Evolutionary conservation across 2,888 invertebrate species (phyloP), one percentile per base, ranked within the genome.

Genomic region (Eutolmus rufibarbis): DNA sequence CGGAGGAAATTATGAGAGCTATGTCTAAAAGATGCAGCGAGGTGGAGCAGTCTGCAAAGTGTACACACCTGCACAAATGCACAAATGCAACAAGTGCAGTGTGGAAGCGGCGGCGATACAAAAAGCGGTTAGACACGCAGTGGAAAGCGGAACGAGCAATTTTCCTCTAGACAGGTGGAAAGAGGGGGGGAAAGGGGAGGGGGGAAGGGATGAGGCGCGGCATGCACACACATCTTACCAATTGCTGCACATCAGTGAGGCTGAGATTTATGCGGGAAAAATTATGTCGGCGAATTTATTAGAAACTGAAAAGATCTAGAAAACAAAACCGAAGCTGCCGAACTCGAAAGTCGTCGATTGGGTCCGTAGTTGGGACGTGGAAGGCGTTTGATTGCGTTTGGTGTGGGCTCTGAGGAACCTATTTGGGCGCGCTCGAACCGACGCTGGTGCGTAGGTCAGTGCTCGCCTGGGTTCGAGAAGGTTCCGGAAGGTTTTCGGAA

Each of bases 61-160:
- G 9, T 37, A 4, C 43, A 40, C 37, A 40, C 37, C 40, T 37
- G 40, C 57, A 37, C 66, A 74, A 14, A 40, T 40, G 7, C 37
- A 37, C 8, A 37, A 57, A 57, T 84, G 84, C 84, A 84, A 66
- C 66, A 84, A 66, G 84, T 84, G 84, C 84, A 84, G 12, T 34
- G 66, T 16, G 16, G 43, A 46, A 46, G 23, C 16, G 19, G 16
- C 16, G 28, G 31, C 31, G 16, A 37, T 43, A 84, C 40, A 66
- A 66, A 84, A 66, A 40, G 37, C 23, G 31, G 34, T 74, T 31
- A 57, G 84, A 57, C 66, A 84, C 40, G 57, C 40, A 57, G 40
- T 84, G 84, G 84, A 84, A 84, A 84, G 84, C 84, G 84, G 84
- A 84, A 84, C 84, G 84, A 66, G 84, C 66, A 84, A 43, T 84